Evolutionary conservation across 2,888 invertebrate species (phyloP).

Genomic region (Lycophotia porphyrea): DNA sequence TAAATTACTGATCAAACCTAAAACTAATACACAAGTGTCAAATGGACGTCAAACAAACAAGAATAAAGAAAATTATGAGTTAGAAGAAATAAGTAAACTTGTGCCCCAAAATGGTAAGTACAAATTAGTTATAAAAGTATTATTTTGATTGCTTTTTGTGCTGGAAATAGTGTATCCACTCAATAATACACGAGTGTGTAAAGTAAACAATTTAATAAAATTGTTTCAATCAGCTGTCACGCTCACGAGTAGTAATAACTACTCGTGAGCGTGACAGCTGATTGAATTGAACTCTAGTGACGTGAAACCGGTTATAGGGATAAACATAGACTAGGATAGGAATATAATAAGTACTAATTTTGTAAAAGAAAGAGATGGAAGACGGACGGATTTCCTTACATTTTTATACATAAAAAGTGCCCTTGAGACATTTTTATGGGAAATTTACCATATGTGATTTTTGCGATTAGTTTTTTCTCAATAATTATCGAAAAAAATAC

Average conservation of each 20-base stretch:
- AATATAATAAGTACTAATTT: neutral
- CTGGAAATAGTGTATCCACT: neutral
- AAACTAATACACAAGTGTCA: conserved; percentile 19
- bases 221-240: no score
- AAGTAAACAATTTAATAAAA: conserved; percentile 21
- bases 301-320: conserved; percentile 2
- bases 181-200: neutral
- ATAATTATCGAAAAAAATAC: neutral
- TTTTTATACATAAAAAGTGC: neutral
- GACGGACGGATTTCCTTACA: neutral
- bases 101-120: conserved; percentile 48
- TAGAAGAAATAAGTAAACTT: conserved; percentile 44
- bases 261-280: conserved; percentile 42
- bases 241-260: no score
- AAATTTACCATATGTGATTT: neutral
- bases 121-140: conserved; percentile 5
- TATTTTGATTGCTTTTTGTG: neutral
- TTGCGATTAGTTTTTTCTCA: neutral
- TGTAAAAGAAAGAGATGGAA: conserved; percentile 6
- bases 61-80: conserved; percentile 39
- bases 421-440: neutral
- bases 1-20: conserved; percentile 23
- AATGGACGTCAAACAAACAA: conserved; percentile 20
- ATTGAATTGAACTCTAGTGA: conserved; percentile 21
- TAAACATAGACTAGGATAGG: conserved; percentile 3